Evolutionary conservation across 2,113 vertebrate genomes (phyloP), one percentile per base, ranked within the genome.

Genomic region (Pseudopipra pipra): DNA sequence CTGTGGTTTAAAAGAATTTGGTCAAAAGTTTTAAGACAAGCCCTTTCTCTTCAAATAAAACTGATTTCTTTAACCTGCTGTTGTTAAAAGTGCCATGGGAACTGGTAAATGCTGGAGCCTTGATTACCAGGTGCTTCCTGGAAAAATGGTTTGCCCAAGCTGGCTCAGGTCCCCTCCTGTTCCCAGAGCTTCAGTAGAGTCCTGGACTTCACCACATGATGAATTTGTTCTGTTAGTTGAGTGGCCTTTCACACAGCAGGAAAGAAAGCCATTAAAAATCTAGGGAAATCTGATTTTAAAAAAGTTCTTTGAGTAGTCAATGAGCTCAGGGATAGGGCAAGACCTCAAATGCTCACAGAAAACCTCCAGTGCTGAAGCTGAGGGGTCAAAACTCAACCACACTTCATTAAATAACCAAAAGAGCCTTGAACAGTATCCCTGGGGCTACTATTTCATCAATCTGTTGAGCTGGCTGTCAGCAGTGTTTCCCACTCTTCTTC

Each of bases 41-140:
- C 74, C 51, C 35, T 52, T 79, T 77, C 72, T 86, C 72, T 68
- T 80, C 41, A 49, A 96, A 96, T 95, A 96, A 97, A 97, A 85
- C 13, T 19, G 56, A 44, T 93, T 96, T 95, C 76, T 94, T 89
- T 93, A 89, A 68, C 15, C 14, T 35, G 44, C 62, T 80, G 52
- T 86, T 95, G 83, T 85, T 79, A 30, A 30, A 74, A 65, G n/a
- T 31, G 33, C 81, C 8, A 3, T 15, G 27, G 49, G 58, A 93
- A 59, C 52, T 46, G 44, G 56, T 87, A 76, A 75, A 56, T 37
- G 54, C 49, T 14, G 25, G 19, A 85, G 62, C 27, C 4, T 22
- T 46, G 16, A 33, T 94, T 79, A 75, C n/a, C 52, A 43, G 44
- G 61, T 1, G 0, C 22, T 39, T 31, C 58, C 14, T 41, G 47